Evolutionary conservation across 2,113 vertebrate genomes (phyloP), one percentile per base, ranked within the genome.

Genomic region (Nannospalax galili): DNA sequence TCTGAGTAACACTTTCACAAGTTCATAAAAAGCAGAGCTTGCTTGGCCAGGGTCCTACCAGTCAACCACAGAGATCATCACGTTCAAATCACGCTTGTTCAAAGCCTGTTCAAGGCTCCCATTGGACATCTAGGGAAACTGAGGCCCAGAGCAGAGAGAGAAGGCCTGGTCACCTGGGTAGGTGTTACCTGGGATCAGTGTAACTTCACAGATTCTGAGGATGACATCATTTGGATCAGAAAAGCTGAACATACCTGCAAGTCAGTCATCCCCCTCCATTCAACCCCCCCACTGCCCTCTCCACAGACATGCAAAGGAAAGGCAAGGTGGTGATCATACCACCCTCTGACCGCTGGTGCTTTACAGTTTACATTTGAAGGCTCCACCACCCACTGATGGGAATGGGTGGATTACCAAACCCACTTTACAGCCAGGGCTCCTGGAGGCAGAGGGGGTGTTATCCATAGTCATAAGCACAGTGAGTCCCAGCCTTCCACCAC

Each of bases 401-500:
- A 19, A 88, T 45, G 52, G 64, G 24, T 37, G 17, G 52, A 35
- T 40, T 17, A 30, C 35, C 37, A 30, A 0, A n/a, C 22, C 32
- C 19, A 52, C 12, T 26, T 19, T 12, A 58, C 35, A 58, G 72
- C 86, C n/a, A 11, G 73, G 58, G 28, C 40, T 28, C 26, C n/a
- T 16, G 19, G 7, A 40, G 80, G 11, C 42, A 9, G 17, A 72
- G 65, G 42, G 37, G 22, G 16, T 40, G 40, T 17, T 28, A 24
- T 35, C 4, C 28, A 20, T 65, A 7, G 86, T 26, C 77, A n/a
- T 15, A 19, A 1, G 3, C 58, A 52, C 15, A 37, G 0, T 3
- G 42, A 80, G 64, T 35, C 10, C 16, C 42, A 42, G 48, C 20
- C 35, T 58, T 42, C n/a, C 60, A 24, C 6, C 1, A 0, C 0